Conservation (phyloP, 2,888 invertebrate genomes). For the Hypena proboscidalis region DNA sequence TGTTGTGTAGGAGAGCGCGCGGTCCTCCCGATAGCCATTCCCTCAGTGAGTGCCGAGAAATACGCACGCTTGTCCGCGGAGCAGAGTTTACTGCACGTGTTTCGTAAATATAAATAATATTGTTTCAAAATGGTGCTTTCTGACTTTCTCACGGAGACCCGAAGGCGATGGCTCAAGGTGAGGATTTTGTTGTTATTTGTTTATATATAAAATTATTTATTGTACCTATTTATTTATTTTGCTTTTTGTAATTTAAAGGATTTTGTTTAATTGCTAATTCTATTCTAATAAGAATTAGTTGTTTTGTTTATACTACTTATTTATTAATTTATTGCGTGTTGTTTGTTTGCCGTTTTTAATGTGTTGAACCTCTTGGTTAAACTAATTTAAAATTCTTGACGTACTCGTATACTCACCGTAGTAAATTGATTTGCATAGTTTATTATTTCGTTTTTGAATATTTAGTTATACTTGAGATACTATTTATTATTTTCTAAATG, state of each 20-base stretch:
- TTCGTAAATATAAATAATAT: constrained; percentile 25
- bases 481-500: no score
- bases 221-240: not conserved
- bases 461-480: no score
- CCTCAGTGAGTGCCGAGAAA: constrained; percentile 45
- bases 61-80: constrained; percentile 45
- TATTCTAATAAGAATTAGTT: not conserved
- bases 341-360: no score
- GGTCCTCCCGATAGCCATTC: constrained; percentile 60
- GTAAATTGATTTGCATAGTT: constrained; percentile 5
- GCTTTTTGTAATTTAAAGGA: no score
- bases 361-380: no score
- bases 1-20: constrained; percentile 33
- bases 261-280: no score
- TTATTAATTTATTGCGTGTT: no score
- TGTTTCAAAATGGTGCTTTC: constrained; percentile 68
- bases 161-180: constrained; percentile 78
- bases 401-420: constrained; percentile 2
- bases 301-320: no score
- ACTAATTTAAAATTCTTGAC: constrained; percentile 5
- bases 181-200: constrained; percentile 23
- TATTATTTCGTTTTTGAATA: constrained; percentile 1
- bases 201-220: constrained; percentile 2
- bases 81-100: constrained; percentile 32
- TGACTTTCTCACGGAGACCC: constrained; percentile 77